A percentile compares a stretch with the other conserved stretches of the same genome.
phyloP scores from a whole-genome alignment of 2,888 invertebrate genomes.

The Acronicta alni region DNA sequence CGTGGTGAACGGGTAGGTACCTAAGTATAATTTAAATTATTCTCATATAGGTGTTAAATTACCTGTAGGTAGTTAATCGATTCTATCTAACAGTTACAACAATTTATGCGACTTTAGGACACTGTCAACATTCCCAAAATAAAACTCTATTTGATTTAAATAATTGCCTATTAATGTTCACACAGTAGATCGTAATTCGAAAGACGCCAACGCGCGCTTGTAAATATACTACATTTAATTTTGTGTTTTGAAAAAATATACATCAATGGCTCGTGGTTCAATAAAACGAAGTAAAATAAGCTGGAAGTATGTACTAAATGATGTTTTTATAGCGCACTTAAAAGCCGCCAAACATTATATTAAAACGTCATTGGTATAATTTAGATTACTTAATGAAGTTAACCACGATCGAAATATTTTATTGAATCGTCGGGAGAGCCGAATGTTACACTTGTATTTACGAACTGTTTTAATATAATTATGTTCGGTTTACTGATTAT shows the following conservation, averaged over 20 bases:
- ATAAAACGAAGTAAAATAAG: conserved; percentile 26
- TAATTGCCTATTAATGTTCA: conserved; percentile 42
- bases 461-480: neutral
- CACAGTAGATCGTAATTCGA: conserved; percentile 38
- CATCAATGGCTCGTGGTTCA: conserved; percentile 25
- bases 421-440: conserved; percentile 10
- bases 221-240: conserved; percentile 34
- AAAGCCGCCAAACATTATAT: conserved; percentile 26
- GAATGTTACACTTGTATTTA: neutral
- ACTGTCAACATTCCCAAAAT: conserved; percentile 21
- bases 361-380: conserved; percentile 29
- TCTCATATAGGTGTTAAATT: conserved; percentile 24
- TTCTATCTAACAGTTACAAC: conserved; percentile 12
- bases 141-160: conserved; percentile 47
- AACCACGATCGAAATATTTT: conserved; percentile 20
- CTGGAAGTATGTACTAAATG: conserved; percentile 28
- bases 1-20: neutral
- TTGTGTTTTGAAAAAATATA: conserved; percentile 39
- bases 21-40: neutral
- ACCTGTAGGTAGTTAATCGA: conserved; percentile 4
- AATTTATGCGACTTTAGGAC: conserved; percentile 33
- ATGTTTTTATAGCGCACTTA: conserved; percentile 30
- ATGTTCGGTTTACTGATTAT: neutral
- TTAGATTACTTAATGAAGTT: conserved; percentile 42
- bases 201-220: conserved; percentile 35